phyloP scores from a whole-genome alignment of 2,797 vertebrate genomes.

The Stomatorhinus walkeri region DNA sequence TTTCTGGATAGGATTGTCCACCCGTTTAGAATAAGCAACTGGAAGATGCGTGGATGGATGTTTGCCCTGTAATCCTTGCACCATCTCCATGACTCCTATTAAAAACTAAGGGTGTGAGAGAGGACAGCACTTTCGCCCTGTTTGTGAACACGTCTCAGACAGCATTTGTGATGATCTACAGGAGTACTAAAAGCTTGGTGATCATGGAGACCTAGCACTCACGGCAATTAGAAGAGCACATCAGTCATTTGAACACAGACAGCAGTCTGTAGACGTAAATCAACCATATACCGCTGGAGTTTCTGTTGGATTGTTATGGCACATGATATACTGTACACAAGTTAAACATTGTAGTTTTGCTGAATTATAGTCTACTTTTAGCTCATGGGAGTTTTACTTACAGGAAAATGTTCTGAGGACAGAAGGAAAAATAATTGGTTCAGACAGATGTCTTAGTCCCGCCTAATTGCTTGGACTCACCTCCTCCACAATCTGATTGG shows the following conservation, averaged over 20 bases:
- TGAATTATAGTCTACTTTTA: not conserved
- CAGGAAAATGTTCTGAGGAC: no score
- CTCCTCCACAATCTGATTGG: not conserved
- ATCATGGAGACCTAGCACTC: not conserved
- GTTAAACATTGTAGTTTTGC: not conserved
- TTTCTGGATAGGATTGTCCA: no score
- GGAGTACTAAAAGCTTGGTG: not conserved
- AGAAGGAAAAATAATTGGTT: no score
- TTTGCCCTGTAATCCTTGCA: not conserved
- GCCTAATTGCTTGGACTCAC: no score
- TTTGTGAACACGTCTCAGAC: not conserved
- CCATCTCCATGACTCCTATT: not conserved
- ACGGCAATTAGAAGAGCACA: not conserved
- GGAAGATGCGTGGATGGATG: not conserved
- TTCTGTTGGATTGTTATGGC: not conserved
- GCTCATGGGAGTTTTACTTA: not conserved
- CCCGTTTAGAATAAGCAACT: not conserved
- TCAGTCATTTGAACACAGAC: not conserved
- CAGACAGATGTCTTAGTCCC: no score
- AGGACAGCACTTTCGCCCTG: not conserved
- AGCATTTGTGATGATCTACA: not conserved
- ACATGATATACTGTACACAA: not conserved
- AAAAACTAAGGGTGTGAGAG: not conserved
- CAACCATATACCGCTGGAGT: not conserved
- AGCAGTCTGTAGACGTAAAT: not conserved